Conservation (phyloP, 2,113 vertebrate genomes). For the Nestor notabilis region DNA sequence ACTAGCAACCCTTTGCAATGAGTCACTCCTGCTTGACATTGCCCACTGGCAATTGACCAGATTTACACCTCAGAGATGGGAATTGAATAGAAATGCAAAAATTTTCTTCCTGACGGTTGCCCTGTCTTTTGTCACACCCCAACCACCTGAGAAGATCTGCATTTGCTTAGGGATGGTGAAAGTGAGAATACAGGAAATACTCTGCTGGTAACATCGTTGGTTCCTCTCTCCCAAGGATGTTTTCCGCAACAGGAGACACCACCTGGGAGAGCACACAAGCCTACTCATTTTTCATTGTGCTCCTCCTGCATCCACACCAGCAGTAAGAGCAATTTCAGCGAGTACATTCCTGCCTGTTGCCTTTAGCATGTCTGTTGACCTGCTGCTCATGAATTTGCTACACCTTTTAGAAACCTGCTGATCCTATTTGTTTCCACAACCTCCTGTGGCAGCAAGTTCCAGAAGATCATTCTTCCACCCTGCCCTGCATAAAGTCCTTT, state of each 20-base stretch:
- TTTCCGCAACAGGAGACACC: not conserved
- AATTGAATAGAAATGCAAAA: not conserved
- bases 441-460: conserved; percentile 1
- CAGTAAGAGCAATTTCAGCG: not conserved
- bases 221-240: not conserved
- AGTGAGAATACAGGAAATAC: not conserved
- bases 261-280: not conserved
- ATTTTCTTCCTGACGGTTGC: not conserved
- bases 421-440: not conserved
- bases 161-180: not conserved
- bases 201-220: not conserved
- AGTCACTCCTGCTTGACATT: not conserved
- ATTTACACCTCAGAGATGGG: not conserved
- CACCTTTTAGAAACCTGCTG: conserved; percentile 33
- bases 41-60: not conserved
- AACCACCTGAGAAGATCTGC: not conserved
- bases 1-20: not conserved
- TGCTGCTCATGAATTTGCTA: not conserved
- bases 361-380: not conserved
- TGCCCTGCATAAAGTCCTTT: not conserved
- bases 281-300: not conserved
- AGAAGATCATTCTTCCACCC: conserved; percentile 17
- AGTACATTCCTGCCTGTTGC: not conserved
- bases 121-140: not conserved
- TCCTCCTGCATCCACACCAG: not conserved